Percentiles rank a stretch among this genome's conserved stretches.
Evolutionary conservation across 2,113 vertebrate species (phyloP).

Genomic region (Oceanites oceanicus): DNA sequence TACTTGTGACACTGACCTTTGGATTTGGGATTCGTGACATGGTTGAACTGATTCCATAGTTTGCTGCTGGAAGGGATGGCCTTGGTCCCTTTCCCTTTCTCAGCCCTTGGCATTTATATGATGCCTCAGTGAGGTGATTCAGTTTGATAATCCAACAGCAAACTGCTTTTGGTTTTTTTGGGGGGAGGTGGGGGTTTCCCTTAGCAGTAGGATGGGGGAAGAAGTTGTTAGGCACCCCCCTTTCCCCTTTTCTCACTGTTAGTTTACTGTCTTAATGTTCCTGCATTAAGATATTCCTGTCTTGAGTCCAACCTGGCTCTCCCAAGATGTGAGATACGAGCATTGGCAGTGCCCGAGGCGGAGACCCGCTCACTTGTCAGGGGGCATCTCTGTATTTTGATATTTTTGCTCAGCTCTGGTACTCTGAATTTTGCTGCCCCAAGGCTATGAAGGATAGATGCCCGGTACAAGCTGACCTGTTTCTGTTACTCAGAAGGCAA

Average conservation of each 20-base stretch:
- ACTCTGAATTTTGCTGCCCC: neutral
- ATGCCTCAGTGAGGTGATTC: neutral
- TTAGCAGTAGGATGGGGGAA: neutral
- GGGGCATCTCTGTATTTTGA: neutral
- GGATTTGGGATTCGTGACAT: neutral
- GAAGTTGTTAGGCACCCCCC: neutral
- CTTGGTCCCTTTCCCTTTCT: neutral
- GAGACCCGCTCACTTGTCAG: neutral
- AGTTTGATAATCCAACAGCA: neutral
- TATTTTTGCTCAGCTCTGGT: neutral
- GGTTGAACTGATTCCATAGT: neutral
- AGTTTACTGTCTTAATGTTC: neutral
- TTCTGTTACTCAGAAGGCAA: neutral
- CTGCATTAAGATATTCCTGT: neutral
- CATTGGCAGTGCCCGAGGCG: neutral
- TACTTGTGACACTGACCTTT: neutral
- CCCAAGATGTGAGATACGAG: neutral
- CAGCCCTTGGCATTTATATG: neutral
- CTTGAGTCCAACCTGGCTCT: neutral
- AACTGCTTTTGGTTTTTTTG: neutral
- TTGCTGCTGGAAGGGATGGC: neutral
- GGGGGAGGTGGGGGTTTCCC: neutral
- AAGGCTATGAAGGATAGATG: neutral
- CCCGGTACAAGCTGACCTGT: neutral
- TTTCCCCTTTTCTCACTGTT: neutral